These are phyloP conservation scores for Cactoblastis cactorum DNA, from an alignment of 2,888 invertebrate genomes.

Conservation along the genomic window DNA sequence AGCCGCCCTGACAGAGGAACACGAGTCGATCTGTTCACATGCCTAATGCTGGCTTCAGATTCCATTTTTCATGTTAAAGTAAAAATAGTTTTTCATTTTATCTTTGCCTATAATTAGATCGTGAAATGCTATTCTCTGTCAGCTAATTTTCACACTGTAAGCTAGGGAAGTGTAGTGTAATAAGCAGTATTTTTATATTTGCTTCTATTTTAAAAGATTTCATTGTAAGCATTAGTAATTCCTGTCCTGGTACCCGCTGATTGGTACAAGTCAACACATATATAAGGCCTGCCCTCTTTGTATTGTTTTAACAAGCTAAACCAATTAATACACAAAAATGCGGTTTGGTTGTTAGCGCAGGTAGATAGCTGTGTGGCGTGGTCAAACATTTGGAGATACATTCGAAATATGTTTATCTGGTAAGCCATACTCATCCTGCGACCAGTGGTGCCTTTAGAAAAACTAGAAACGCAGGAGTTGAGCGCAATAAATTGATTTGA, in stretches of 20 bases:
- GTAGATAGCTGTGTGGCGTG: constrained; percentile 18
- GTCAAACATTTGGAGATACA: constrained; percentile 43
- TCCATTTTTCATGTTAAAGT: constrained; percentile 74
- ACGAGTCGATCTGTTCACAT: constrained; percentile 63
- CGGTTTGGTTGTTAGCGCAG: constrained; percentile 6
- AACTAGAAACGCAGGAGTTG: constrained; percentile 50
- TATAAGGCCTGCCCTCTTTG: background rate
- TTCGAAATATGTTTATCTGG: constrained; percentile 50
- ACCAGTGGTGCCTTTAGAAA: constrained; percentile 37
- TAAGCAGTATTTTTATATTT: no score
- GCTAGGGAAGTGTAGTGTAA: background rate
- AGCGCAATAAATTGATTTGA: constrained; percentile 69
- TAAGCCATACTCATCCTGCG: constrained; percentile 41
- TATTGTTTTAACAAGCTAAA: constrained; percentile 1
- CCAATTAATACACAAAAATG: constrained; percentile 9
- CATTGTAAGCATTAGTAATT: no score
- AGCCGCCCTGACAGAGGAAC: constrained; percentile 68
- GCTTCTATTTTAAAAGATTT: no score
- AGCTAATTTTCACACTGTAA: background rate
- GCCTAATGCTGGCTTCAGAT: constrained; percentile 50
- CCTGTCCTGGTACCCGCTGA: background rate
- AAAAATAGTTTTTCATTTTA: constrained; percentile 44
- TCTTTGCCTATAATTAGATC: constrained; percentile 14
- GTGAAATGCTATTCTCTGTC: background rate
- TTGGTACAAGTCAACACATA: background rate